Conservation (phyloP, 2,888 invertebrate genomes). For the Oligia strigilis region DNA sequence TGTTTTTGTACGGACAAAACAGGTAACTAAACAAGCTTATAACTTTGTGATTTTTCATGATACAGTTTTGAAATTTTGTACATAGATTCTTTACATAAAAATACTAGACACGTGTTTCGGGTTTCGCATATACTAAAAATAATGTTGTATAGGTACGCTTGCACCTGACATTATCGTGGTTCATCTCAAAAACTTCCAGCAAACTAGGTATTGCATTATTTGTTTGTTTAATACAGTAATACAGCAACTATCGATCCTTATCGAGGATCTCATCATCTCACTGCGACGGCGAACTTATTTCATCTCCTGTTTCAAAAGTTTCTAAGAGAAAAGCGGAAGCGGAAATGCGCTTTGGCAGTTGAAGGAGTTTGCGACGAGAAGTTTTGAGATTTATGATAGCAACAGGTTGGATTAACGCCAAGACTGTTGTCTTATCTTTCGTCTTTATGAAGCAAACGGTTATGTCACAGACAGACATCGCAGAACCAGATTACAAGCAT, state of each 20-base stretch:
- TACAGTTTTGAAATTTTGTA: no score
- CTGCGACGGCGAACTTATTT: constrained; percentile 48
- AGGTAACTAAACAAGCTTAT: no score
- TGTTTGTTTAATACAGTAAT: neutral
- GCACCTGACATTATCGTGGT: neutral
- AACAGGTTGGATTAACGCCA: constrained; percentile 16
- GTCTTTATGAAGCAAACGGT: neutral
- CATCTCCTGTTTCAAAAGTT: constrained; percentile 54
- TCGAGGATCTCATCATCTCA: constrained; percentile 36
- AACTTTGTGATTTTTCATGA: no score
- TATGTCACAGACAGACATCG: neutral
- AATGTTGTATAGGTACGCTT: neutral
- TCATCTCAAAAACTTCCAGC: neutral
- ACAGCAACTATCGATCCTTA: constrained; percentile 13
- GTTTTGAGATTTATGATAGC: neutral
- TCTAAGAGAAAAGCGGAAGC: constrained; percentile 36
- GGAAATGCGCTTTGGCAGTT: constrained; percentile 29
- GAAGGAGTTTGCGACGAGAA: neutral
- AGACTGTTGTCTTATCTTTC: neutral
- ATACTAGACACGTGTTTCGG: no score
- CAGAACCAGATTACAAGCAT: neutral
- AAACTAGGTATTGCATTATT: neutral
- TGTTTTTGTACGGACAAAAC: no score
- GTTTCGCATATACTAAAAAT: no score
- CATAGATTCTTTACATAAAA: no score